phyloP scores from a whole-genome alignment of 2,888 invertebrate genomes.

The Macrophya annulata region DNA sequence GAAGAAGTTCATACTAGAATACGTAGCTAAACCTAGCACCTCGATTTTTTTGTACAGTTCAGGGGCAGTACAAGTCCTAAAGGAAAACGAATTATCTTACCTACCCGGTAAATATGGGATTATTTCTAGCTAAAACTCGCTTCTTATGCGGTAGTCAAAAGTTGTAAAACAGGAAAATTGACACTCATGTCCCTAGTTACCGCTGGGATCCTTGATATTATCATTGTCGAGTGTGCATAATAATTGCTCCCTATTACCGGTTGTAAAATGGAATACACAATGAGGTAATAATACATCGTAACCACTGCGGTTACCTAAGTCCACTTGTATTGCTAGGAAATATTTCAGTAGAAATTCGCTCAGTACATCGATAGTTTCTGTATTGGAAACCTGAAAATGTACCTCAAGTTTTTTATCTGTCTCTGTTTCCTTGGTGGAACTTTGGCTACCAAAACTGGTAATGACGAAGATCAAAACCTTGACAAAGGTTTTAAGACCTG shows the following conservation, averaged over 20 bases:
- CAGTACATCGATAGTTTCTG: not conserved
- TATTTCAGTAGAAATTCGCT: not conserved
- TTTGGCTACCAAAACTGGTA: not conserved
- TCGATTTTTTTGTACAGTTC: not conserved
- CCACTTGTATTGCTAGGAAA: not conserved
- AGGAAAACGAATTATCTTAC: constrained; percentile 16
- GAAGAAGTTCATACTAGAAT: not conserved
- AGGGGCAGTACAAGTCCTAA: not conserved
- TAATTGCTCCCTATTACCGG: not conserved
- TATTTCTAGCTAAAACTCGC: not conserved
- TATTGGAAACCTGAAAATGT: not conserved
- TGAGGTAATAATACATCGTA: not conserved
- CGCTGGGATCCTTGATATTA: not conserved
- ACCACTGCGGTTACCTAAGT: not conserved
- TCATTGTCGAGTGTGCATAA: constrained; percentile 13
- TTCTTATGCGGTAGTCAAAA: not conserved
- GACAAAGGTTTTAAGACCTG: not conserved
- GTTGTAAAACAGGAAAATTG: constrained; percentile 3
- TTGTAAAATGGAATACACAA: constrained; percentile 20
- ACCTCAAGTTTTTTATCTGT: not conserved
- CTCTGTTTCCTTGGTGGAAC: constrained; percentile 19
- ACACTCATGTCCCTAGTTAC: not conserved
- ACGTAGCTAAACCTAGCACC: not conserved
- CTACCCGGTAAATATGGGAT: not conserved
- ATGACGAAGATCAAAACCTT: not conserved